phyloP scores from a whole-genome alignment of 2,113 vertebrate genomes.

The Hypomesus transpacificus region DNA sequence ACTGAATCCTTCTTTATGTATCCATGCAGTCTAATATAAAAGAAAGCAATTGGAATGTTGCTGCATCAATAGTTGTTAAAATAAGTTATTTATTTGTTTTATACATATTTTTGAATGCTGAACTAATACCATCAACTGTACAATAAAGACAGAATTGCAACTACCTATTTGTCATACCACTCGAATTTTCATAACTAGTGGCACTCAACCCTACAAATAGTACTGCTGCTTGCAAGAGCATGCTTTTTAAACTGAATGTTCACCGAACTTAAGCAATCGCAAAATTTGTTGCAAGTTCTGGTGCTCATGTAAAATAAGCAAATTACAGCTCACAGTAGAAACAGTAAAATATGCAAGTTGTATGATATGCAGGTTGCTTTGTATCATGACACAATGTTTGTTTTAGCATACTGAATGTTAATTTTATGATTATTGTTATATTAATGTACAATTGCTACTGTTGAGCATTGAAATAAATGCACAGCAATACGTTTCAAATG shows the following conservation, averaged over 20 bases:
- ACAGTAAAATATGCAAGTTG: conserved; percentile 54
- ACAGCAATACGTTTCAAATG: conserved; percentile 24
- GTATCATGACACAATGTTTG: conserved; percentile 29
- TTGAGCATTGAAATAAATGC: conserved; percentile 60
- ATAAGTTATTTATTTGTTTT: conserved; percentile 26
- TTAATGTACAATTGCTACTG: conserved; percentile 22
- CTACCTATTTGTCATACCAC: conserved; percentile 40
- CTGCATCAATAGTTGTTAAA: background rate
- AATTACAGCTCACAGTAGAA: conserved; percentile 26
- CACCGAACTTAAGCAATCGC: conserved; percentile 37
- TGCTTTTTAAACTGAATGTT: conserved; percentile 52
- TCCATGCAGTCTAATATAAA: too few species aligned
- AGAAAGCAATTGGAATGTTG: background rate
- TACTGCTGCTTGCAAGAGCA: conserved; percentile 60
- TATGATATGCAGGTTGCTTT: conserved; percentile 51
- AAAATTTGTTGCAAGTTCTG: conserved; percentile 34
- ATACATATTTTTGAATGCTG: conserved; percentile 40
- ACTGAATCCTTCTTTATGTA: too few species aligned
- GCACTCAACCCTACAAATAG: conserved; percentile 40
- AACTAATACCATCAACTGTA: conserved; percentile 41
- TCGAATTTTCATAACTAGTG: conserved; percentile 36
- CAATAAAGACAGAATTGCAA: conserved; percentile 39
- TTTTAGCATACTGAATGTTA: conserved; percentile 61
- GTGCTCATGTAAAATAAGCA: conserved; percentile 37
- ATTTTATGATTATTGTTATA: conserved; percentile 38